Evolutionary conservation across 1,140 invertebrate genomes (phyloP).

Genomic region (Ceratitis capitata): DNA sequence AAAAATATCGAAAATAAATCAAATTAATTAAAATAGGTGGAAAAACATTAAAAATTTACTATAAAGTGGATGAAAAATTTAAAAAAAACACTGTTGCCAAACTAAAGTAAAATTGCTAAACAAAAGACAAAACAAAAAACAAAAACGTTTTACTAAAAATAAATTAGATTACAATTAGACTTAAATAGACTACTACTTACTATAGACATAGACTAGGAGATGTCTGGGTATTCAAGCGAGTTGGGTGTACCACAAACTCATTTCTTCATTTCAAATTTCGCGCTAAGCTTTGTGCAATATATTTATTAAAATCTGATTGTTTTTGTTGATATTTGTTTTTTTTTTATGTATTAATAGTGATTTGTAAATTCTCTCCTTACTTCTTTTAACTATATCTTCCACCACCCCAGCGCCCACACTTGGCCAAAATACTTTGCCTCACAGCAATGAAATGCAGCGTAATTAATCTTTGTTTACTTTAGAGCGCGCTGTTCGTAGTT

Average conservation of each 20-base stretch:
- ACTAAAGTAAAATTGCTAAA: conserved; percentile 10
- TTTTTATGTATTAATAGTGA: too few species aligned
- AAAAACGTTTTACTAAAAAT: conserved; percentile 20
- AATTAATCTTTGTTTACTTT: not conserved
- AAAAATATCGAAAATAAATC: not conserved
- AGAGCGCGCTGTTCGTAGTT: not conserved
- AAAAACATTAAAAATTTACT: not conserved
- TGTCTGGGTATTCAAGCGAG: not conserved
- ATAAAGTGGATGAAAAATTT: not conserved
- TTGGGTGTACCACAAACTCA: too few species aligned
- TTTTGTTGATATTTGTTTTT: too few species aligned
- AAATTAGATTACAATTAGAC: conserved; percentile 2
- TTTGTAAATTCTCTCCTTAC: not conserved
- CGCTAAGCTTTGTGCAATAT: too few species aligned
- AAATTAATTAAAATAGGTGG: not conserved
- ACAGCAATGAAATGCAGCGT: not conserved
- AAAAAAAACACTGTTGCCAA: conserved; percentile 31
- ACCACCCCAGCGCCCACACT: not conserved
- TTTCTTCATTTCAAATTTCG: too few species aligned
- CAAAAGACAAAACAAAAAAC: too few species aligned
- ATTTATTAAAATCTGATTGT: too few species aligned
- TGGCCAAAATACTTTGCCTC: not conserved
- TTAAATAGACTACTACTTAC: conserved; percentile 17
- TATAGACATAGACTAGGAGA: not conserved
- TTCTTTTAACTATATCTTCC: not conserved